phyloP scores from a whole-genome alignment of 1,140 invertebrate species.

The Rhyzopertha dominica region DNA sequence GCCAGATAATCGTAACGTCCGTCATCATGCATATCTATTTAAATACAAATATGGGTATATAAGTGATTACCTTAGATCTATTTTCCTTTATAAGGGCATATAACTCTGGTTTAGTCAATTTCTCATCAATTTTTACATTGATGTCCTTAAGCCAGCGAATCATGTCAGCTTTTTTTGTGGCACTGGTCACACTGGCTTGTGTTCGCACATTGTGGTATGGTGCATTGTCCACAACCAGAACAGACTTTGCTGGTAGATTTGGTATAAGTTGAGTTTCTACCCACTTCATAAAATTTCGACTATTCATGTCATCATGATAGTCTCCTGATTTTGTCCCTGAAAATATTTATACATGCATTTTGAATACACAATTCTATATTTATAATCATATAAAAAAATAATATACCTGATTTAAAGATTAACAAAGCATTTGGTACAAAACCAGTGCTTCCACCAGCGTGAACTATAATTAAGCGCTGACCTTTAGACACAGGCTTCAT shows the following conservation, averaged over 20 bases:
- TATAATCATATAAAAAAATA: too few species aligned
- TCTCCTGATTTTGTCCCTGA: constrained; percentile 6
- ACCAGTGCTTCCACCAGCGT: constrained; percentile 3
- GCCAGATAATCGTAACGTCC: too few species aligned
- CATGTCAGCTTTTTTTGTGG: constrained; percentile 2
- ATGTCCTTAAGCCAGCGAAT: neutral
- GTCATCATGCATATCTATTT: too few species aligned
- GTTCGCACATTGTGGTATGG: constrained; percentile 1
- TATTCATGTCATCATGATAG: constrained; percentile 15
- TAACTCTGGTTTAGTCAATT: constrained; percentile 2
- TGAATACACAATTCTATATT: too few species aligned
- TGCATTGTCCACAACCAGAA: too few species aligned
- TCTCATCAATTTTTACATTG: neutral
- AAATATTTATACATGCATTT: too few species aligned
- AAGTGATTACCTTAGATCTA: too few species aligned
- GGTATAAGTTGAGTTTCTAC: constrained; percentile 1
- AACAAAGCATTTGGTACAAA: constrained; percentile 1
- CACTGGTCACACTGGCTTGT: neutral
- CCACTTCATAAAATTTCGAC: constrained; percentile 8
- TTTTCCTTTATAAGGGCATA: neutral
- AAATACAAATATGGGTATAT: too few species aligned
- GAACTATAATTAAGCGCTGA: constrained; percentile 16
- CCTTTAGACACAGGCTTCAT: constrained; percentile 7
- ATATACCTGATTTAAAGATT: constrained; percentile 6
- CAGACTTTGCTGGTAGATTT: constrained; percentile 1